These are phyloP conservation scores for Camponotus fellah DNA, from an alignment of 2,888 invertebrate species.

Conservation along the genomic window DNA sequence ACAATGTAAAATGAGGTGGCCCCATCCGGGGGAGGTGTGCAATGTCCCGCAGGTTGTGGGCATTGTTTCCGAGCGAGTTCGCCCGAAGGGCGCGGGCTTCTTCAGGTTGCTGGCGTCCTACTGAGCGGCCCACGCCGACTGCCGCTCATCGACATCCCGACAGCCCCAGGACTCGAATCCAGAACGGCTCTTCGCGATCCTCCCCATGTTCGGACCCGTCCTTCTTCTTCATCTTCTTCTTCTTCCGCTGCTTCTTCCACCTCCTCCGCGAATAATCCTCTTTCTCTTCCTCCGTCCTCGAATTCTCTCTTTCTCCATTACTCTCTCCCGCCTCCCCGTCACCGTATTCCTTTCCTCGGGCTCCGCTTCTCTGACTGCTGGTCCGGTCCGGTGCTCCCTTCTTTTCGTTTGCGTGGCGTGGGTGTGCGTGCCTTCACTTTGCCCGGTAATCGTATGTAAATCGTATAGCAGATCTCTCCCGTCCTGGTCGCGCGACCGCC, in stretches of 20 bases:
- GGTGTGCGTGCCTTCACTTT: constrained; percentile 84
- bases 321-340: constrained; percentile 40
- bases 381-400: constrained; percentile 64
- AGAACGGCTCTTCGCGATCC: constrained; percentile 72
- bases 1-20: constrained; percentile 68
- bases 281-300: constrained; percentile 40
- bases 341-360: constrained; percentile 45
- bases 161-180: constrained; percentile 81
- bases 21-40: constrained; percentile 61
- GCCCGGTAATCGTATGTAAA: constrained; percentile 85
- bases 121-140: constrained; percentile 85
- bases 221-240: constrained; percentile 52
- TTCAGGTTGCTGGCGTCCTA: constrained; percentile 85
- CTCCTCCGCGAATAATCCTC: constrained; percentile 38
- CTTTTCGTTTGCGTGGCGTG: constrained; percentile 80
- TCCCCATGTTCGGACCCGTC: constrained; percentile 58
- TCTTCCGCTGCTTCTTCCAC: constrained; percentile 42
- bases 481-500: constrained; percentile 81
- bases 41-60: constrained; percentile 75
- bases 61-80: constrained; percentile 79
- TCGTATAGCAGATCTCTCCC: constrained; percentile 82
- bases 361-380: constrained; percentile 63
- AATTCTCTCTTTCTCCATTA: constrained; percentile 47
- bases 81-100: constrained; percentile 84
- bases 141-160: constrained; percentile 83